Evolutionary conservation across 2,113 vertebrate genomes (phyloP).

Genomic region (Machaerirhynchus nigripectus): DNA sequence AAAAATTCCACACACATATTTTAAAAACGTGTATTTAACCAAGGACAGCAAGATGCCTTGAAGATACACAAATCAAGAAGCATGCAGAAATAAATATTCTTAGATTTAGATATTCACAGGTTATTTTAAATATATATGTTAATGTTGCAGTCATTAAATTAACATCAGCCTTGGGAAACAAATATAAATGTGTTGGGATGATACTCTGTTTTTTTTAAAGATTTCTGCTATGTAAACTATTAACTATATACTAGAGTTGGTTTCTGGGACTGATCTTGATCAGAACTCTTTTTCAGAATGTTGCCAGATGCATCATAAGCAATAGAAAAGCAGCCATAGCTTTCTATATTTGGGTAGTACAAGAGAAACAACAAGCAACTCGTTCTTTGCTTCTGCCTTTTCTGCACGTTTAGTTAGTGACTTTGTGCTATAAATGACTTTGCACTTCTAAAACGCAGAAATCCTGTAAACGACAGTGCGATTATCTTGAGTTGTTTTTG

Average conservation of each 20-base stretch:
- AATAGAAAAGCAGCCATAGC: background rate
- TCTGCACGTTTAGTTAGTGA: fast-evolving
- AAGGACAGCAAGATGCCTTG: background rate
- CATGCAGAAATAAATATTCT: background rate
- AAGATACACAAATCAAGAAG: background rate
- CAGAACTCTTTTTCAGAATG: background rate
- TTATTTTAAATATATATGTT: background rate
- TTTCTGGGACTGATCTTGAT: background rate
- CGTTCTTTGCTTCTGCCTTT: background rate
- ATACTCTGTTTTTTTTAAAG: background rate
- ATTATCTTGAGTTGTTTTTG: background rate
- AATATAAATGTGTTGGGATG: background rate
- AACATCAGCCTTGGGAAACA: background rate
- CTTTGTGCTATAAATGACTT: background rate
- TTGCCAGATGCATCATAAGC: background rate
- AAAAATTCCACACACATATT: background rate
- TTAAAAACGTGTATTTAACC: background rate
- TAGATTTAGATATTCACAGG: background rate
- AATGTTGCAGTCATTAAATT: background rate
- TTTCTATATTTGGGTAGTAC: background rate
- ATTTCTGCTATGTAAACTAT: background rate
- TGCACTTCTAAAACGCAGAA: background rate
- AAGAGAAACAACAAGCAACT: background rate
- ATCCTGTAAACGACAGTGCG: background rate
- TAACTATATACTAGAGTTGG: background rate